A percentile compares a stretch with the other conserved stretches of the same genome.
phyloP scores from a whole-genome alignment of 2,888 invertebrate species.

The Syrphus vitripennis region DNA sequence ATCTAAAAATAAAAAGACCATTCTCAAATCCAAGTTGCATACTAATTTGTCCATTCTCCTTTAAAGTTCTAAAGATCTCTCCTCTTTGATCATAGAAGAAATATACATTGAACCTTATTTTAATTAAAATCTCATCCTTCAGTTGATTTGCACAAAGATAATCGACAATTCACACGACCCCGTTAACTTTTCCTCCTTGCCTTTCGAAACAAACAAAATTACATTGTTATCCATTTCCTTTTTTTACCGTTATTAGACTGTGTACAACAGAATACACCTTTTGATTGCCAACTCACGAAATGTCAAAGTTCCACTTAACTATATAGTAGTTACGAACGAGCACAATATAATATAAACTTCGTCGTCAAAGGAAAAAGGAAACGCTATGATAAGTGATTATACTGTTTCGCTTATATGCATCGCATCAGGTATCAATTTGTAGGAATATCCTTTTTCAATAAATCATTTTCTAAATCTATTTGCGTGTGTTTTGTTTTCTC shows the following conservation, averaged over 20 bases:
- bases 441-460: neutral
- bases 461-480: neutral
- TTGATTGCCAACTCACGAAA: slow-evolving; percentile 39
- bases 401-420: slow-evolving; percentile 3
- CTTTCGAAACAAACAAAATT: neutral
- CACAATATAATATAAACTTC: neutral
- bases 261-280: neutral
- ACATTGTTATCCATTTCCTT: neutral
- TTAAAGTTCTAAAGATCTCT: neutral
- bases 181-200: neutral
- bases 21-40: too few species aligned
- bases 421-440: neutral
- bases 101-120: neutral
- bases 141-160: neutral
- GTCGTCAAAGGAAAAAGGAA: slow-evolving; percentile 12
- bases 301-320: slow-evolving; percentile 21
- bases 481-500: neutral
- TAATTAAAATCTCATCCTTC: neutral
- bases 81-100: neutral
- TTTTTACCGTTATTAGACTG: neutral
- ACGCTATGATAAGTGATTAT: neutral
- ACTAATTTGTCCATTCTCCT: neutral
- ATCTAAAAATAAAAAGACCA: too few species aligned
- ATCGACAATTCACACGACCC: neutral
- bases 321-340: too few species aligned